Conservation (phyloP, 2,888 invertebrate species). For the Apamea sordens region DNA sequence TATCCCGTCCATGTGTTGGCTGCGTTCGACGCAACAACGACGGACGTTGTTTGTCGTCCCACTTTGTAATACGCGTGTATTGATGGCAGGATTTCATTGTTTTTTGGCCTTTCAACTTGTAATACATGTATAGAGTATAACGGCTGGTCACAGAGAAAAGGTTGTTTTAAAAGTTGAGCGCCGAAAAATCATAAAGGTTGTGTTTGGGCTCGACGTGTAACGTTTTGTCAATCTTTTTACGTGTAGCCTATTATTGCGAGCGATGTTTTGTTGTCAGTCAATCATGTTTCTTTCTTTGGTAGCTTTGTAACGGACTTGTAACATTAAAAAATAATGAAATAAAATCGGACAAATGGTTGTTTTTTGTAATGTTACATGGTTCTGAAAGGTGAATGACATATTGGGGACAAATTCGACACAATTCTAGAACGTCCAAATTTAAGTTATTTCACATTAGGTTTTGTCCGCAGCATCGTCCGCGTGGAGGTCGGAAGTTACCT, state of each 20-base stretch:
- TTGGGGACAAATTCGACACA: constrained; percentile 12
- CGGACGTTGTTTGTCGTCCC: constrained; percentile 63
- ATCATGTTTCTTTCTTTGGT: constrained; percentile 29
- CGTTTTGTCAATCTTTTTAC: constrained; percentile 50
- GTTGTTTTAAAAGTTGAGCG: constrained; percentile 52
- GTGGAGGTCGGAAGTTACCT: neutral
- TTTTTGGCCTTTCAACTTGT: constrained; percentile 55
- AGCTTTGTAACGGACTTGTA: constrained; percentile 17
- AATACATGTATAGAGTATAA: constrained; percentile 44
- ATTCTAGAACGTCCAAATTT: neutral
- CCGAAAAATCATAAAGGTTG: constrained; percentile 45
- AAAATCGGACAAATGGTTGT: constrained; percentile 4
- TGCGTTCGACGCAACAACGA: constrained; percentile 66
- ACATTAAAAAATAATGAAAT: constrained; percentile 11
- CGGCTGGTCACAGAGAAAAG: constrained; percentile 37
- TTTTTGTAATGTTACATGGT: neutral
- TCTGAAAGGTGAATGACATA: constrained; percentile 23
- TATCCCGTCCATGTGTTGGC: constrained; percentile 82
- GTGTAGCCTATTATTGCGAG: constrained; percentile 41
- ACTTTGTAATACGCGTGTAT: constrained; percentile 65
- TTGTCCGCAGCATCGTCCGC: neutral
- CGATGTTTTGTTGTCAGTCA: constrained; percentile 43
- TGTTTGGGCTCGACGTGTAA: constrained; percentile 26
- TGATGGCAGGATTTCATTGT: constrained; percentile 57
- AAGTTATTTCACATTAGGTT: neutral